Base-by-base conservation (phyloP, 2,797 vertebrate species). In the Alectoris magna region DNA sequence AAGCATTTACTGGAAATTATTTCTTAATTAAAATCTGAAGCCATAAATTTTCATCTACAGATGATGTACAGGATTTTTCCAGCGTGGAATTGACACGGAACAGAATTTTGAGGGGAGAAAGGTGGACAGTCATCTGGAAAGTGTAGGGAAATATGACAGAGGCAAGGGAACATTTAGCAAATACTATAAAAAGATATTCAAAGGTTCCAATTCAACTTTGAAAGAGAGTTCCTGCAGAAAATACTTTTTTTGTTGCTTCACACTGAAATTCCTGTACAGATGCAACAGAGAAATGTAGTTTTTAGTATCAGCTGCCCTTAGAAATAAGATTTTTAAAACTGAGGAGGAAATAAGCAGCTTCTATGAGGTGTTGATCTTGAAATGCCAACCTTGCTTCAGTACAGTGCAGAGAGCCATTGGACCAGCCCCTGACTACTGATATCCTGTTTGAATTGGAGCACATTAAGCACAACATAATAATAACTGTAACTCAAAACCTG, bases 1-100 rank as follows among this genome's bases (percentile, higher is more conserved):
- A 70, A 71, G 14, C 6, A 46, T 75, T 87, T 76, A 56, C 53
- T 64, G 56, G 74, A 88, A 88, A 70, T 84, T 1, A 82, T 67
- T 71, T 76, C 27, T 55, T 90, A 41, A 82, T 93, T 81, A 90
- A 92, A 96, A 76, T 78, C 11, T 9, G 4, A 90, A 92, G 23
- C n/a, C 0, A 0, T 63, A 15, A 29, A 36, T 94, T 92, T 92
- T 91, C 3, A 3, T 41, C 53, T 67, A 17, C 14, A 79, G 83
- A 56, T 48, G n/a, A 93, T 48, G 51, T 67, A 34, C 10, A 76
- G 69, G 43, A 53, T 73, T 91, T 94, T 94, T 90, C n/a, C 36
- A 55, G 14, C 5, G 17, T 44, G 74, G 88, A 48, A 76, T 44
- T 84, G 84, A 24, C 9, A 9, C 12, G 16, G 18, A 68, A 58